Evolutionary conservation across 2,113 vertebrate species (phyloP).

Genomic region (Dromiciops gliroides): DNA sequence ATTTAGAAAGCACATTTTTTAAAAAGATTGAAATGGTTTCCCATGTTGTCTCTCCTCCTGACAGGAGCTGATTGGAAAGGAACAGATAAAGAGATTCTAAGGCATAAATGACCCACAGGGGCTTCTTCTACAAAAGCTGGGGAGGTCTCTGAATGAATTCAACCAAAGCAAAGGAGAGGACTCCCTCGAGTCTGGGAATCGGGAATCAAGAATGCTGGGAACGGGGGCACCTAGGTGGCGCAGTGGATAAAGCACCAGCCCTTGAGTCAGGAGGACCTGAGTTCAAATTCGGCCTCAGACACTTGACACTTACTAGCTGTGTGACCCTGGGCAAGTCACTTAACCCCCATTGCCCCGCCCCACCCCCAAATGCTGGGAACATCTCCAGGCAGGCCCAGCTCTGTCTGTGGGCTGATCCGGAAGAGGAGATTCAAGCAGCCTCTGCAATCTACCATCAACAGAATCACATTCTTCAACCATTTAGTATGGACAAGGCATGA

Average conservation of each 20-base stretch:
- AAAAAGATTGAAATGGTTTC: neutral
- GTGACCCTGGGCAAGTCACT: too few relatives aligned
- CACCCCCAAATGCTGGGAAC: neutral
- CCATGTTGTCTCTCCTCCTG: neutral
- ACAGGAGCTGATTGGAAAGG: neutral
- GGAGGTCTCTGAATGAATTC: neutral
- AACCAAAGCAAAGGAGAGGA: neutral
- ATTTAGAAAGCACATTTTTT: neutral
- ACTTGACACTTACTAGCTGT: too few relatives aligned
- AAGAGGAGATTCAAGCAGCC: neutral
- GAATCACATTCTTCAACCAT: neutral
- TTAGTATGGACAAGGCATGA: neutral
- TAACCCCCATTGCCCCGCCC: too few relatives aligned
- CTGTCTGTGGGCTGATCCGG: neutral
- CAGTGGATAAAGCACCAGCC: too few relatives aligned
- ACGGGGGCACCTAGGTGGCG: neutral
- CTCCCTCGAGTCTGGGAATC: neutral
- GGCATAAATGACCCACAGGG: neutral
- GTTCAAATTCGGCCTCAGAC: too few relatives aligned
- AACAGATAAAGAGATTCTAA: neutral
- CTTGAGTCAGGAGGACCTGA: too few relatives aligned
- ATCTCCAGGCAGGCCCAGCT: neutral
- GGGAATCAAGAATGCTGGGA: neutral
- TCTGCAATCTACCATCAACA: neutral
- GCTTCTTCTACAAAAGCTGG: neutral